Percentiles rank a stretch among this genome's conserved stretches.
Conservation (phyloP, 2,113 vertebrate species). For the Sporophila hypoxantha region DNA sequence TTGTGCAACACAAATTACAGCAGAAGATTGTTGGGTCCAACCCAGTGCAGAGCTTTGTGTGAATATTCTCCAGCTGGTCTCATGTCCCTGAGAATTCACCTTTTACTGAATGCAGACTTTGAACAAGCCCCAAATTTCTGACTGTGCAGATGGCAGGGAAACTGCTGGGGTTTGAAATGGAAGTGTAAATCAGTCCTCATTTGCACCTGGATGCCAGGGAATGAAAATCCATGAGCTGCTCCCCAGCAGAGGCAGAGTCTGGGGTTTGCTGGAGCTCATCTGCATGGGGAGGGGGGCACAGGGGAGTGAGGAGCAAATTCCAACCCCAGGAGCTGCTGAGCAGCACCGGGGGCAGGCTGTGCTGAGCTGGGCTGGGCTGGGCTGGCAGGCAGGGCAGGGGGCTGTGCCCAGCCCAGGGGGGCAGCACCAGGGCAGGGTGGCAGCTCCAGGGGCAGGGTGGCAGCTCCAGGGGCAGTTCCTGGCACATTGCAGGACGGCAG, state of each 20-base stretch:
- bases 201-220: not conserved
- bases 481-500: no score
- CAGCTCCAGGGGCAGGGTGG: not conserved
- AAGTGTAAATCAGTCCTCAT: not conserved
- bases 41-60: not conserved
- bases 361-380: no score
- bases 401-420: not conserved
- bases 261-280: not conserved
- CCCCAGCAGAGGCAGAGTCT: accelerated
- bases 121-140: not conserved
- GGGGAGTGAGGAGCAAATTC: accelerated
- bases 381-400: accelerated
- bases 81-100: not conserved
- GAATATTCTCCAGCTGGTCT: not conserved
- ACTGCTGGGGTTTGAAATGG: not conserved
- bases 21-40: not conserved
- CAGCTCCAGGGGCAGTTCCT: no score
- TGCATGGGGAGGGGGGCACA: not conserved
- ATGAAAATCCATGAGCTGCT: not conserved
- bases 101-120: not conserved
- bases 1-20: not conserved
- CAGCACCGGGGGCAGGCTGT: no score
- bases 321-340: not conserved
- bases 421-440: not conserved
- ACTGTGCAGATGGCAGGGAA: not conserved